Base-by-base conservation (phyloP, 1,140 invertebrate genomes). In the Lasaia peninsularis region DNA sequence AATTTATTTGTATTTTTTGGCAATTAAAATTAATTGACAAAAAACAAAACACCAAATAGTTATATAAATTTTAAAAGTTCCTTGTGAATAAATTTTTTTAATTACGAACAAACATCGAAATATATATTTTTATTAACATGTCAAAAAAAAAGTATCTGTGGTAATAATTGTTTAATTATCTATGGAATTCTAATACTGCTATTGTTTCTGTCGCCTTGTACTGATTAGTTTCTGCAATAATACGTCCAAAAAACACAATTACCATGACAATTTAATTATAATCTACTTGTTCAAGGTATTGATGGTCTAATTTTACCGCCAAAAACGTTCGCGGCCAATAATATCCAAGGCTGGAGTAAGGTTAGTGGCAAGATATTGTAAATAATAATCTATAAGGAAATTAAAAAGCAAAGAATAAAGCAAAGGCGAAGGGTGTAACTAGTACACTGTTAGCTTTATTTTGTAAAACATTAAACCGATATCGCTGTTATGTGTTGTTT, bases 121-220 rank as follows among this genome's bases (percentile, higher is more conserved):
- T 32, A 32, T n/a, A n/a, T n/a, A n/a, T n/a, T n/a, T n/a, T n/a
- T n/a, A n/a, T n/a, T n/a, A n/a, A n/a, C n/a, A n/a, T n/a, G n/a
- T 28, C 1, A 28, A 0, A 6, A 4, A 0, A 5, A 5, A 28
- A 7, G 2, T 7, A 44, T 10, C 1, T 44, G 18, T 16, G 16
- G 8, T 18, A 11, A 20, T 0, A 20, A 44, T 20, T 44, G 16
- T 44, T 44, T 3, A 12, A 37, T 44, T 44, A 44, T 20, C 37
- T 20, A 18, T 44, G 40, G 10, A 44, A 44, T 44, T 44, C 16
- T 44, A 44, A 20, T 20, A 18, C 18, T 11, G 40, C 40, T 20
- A 44, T 44, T 44, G 40, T 44, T 44, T 18, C 10, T 44, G 18
- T 44, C 40, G 8, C 40, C 40, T 44, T 44, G 40, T 44, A 44